phyloP scores from a whole-genome alignment of 2,113 vertebrate genomes.

The Tricholaema leucomelas region DNA sequence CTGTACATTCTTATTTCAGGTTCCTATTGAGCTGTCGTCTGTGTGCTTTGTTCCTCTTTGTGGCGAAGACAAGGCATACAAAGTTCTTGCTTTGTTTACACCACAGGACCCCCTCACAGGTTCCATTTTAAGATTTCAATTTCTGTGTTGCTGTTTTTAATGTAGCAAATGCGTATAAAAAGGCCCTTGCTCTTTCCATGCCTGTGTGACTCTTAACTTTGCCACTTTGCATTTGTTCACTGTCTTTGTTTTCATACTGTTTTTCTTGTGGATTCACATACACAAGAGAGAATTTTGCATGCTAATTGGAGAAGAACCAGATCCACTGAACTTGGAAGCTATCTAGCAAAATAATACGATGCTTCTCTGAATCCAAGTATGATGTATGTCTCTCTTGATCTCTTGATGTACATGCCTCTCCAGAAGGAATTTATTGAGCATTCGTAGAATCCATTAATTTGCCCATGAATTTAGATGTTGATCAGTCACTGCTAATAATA shows the following conservation, averaged over 20 bases:
- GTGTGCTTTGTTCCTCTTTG: constrained; percentile 86
- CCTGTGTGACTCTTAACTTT: neutral
- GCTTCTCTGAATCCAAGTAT: neutral
- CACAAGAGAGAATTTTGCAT: neutral
- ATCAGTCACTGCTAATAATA: neutral
- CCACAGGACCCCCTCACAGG: constrained; percentile 81
- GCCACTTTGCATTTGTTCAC: neutral
- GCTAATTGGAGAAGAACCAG: neutral
- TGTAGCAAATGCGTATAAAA: neutral
- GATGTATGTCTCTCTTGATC: neutral
- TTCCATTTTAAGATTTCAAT: constrained; percentile 53
- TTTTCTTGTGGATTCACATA: neutral
- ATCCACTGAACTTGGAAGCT: neutral
- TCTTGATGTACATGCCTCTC: neutral
- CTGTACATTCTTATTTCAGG: constrained; percentile 69
- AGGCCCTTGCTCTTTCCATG: neutral
- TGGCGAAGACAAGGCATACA: constrained; percentile 78
- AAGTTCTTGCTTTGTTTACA: constrained; percentile 88
- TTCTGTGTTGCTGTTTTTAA: neutral
- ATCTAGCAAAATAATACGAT: neutral
- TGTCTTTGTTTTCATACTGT: neutral
- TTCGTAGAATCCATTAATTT: neutral
- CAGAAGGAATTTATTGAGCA: neutral
- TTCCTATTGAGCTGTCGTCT: constrained; percentile 80
- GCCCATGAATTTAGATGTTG: neutral